Percentiles rank a stretch among this genome's conserved stretches.
Conservation (phyloP, 2,797 vertebrate genomes). For the Ficedula albicollis region DNA sequence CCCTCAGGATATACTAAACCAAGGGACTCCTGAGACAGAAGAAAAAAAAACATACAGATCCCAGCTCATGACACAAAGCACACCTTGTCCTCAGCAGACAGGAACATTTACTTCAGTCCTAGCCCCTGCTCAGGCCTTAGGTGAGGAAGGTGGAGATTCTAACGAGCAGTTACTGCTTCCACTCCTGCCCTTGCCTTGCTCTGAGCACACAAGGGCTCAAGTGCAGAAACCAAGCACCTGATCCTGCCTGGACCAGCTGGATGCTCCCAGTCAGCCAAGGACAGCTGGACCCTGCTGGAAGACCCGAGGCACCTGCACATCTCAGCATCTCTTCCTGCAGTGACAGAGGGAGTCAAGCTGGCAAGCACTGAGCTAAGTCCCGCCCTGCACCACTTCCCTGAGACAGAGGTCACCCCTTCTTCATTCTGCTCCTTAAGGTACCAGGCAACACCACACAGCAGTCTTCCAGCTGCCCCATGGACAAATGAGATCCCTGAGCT, state of each 20-base stretch:
- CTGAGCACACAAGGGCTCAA: background rate
- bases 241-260: background rate
- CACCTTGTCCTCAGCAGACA: background rate
- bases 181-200: background rate
- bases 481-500: background rate
- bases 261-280: background rate
- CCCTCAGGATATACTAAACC: background rate
- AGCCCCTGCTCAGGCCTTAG: background rate
- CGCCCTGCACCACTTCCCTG: accelerated
- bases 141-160: background rate
- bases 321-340: background rate
- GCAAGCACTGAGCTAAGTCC: accelerated
- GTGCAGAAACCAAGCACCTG: accelerated
- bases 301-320: background rate
- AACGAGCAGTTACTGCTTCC: background rate
- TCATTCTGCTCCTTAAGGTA: background rate
- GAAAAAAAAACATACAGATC: accelerated
- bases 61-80: background rate
- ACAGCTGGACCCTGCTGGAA: background rate
- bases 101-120: background rate
- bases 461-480: background rate
- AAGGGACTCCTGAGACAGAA: accelerated
- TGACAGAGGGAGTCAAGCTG: background rate
- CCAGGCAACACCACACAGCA: background rate
- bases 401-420: background rate